These are phyloP conservation scores for Passerina amoena DNA, from an alignment of 2,113 vertebrate species.

Conservation along the genomic window DNA sequence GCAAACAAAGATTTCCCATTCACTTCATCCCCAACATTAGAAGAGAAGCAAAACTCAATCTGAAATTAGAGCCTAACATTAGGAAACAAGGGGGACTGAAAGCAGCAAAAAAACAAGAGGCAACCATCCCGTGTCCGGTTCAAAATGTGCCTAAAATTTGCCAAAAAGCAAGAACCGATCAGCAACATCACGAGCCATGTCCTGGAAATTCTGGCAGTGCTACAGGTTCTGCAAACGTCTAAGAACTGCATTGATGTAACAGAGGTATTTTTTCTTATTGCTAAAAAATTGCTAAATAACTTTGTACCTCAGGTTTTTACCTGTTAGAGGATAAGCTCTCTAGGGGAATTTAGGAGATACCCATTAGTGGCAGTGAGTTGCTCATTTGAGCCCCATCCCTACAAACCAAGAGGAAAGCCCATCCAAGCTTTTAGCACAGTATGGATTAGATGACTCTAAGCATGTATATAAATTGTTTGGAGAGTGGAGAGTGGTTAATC, in stretches of 20 bases:
- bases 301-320: not conserved
- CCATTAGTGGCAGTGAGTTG: not conserved
- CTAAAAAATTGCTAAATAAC: not conserved
- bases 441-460: not conserved
- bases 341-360: not conserved
- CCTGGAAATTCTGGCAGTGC: not conserved
- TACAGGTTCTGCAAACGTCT: not conserved
- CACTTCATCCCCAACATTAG: not conserved
- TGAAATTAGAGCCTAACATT: not conserved
- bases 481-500: not conserved
- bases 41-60: not conserved
- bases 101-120: not conserved
- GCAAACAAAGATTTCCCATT: not conserved
- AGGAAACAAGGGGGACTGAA: not conserved
- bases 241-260: not conserved
- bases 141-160: not conserved
- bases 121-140: not conserved
- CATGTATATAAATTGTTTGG: not conserved
- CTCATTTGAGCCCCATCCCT: not conserved
- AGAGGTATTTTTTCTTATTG: not conserved
- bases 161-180: not conserved
- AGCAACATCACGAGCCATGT: not conserved
- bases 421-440: not conserved
- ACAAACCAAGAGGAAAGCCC: not conserved
- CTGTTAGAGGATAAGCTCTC: not conserved